Evolutionary conservation across 1,140 invertebrate genomes (phyloP).

Genomic region (Drosophila kohkoa): DNA sequence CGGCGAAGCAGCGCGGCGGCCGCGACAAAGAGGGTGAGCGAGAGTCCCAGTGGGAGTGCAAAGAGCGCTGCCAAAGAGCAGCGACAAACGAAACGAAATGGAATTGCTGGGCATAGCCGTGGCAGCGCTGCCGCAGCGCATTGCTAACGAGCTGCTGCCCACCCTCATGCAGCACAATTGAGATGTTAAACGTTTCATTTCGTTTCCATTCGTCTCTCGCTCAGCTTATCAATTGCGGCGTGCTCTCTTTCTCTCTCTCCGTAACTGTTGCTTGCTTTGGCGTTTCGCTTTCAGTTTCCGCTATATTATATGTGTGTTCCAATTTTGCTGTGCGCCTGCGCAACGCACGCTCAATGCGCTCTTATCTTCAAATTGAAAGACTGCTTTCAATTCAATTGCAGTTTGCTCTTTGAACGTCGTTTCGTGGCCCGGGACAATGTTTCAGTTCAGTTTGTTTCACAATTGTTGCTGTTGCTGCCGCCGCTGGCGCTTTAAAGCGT

Average conservation of each 20-base stretch:
- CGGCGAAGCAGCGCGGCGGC: background rate
- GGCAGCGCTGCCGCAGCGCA: conserved; percentile 7
- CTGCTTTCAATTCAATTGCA: conserved; percentile 40
- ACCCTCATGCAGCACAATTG: conserved; percentile 55
- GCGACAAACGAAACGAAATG: conserved; percentile 17
- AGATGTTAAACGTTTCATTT: conserved; percentile 64
- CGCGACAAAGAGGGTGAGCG: background rate
- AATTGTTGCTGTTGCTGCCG: conserved; percentile 17
- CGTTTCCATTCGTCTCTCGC: conserved; percentile 15
- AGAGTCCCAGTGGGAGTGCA: conserved; percentile 10
- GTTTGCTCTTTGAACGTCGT: conserved; percentile 8
- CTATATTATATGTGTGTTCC: conserved; percentile 19
- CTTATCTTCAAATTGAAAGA: conserved; percentile 52
- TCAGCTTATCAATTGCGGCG: conserved; percentile 1
- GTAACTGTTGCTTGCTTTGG: conserved; percentile 28
- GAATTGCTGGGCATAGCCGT: conserved; percentile 3
- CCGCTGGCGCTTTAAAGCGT: conserved; percentile 44
- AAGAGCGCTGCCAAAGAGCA: conserved; percentile 7
- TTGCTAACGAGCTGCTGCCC: conserved; percentile 10
- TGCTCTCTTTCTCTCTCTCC: conserved; percentile 13
- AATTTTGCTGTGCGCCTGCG: conserved; percentile 48
- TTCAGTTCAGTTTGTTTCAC: conserved; percentile 27
- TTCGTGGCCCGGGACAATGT: conserved; percentile 1
- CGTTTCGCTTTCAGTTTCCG: conserved; percentile 32
- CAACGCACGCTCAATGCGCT: conserved; percentile 27